phyloP scores from a whole-genome alignment of 1,140 invertebrate genomes.

The Hycleus phaleratus region DNA sequence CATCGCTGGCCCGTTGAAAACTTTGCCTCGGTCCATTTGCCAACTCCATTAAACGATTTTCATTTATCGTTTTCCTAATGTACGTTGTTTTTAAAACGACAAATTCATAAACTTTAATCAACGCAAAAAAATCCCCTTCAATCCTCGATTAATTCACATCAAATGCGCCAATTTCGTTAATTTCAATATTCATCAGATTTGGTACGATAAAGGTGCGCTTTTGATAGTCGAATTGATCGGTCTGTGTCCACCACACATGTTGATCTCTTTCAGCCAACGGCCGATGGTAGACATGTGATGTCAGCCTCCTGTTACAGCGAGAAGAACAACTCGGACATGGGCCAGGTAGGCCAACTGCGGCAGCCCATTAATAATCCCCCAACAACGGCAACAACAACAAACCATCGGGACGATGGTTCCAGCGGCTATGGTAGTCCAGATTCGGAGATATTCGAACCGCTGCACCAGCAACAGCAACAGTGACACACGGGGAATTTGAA shows the following conservation, averaged over 20 bases:
- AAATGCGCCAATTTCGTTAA: background rate
- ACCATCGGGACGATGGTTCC: constrained; percentile 49
- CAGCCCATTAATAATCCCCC: constrained; percentile 42
- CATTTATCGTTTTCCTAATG: constrained; percentile 21
- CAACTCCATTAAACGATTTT: constrained; percentile 26
- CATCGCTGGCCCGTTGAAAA: constrained; percentile 4
- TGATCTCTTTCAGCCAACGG: constrained; percentile 40
- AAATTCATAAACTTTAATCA: no score
- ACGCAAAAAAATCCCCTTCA: background rate
- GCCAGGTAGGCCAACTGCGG: constrained; percentile 37
- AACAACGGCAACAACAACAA: constrained; percentile 25
- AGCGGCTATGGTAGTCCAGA: constrained; percentile 57
- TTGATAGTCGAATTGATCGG: background rate
- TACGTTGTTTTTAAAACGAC: constrained; percentile 21
- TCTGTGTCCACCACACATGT: background rate
- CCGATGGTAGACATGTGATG: constrained; percentile 31
- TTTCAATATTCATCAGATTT: background rate
- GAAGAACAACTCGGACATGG: constrained; percentile 40
- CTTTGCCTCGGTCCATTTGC: constrained; percentile 24
- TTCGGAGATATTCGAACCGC: constrained; percentile 51
- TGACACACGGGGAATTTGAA: constrained; percentile 8
- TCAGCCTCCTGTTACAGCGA: constrained; percentile 40
- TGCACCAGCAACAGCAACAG: constrained; percentile 21
- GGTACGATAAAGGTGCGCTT: background rate
- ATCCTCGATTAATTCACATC: background rate